Percentiles rank a stretch among this genome's conserved stretches.
Evolutionary conservation across 2,797 vertebrate species (phyloP).

Genomic region (Psittacula echo): DNA sequence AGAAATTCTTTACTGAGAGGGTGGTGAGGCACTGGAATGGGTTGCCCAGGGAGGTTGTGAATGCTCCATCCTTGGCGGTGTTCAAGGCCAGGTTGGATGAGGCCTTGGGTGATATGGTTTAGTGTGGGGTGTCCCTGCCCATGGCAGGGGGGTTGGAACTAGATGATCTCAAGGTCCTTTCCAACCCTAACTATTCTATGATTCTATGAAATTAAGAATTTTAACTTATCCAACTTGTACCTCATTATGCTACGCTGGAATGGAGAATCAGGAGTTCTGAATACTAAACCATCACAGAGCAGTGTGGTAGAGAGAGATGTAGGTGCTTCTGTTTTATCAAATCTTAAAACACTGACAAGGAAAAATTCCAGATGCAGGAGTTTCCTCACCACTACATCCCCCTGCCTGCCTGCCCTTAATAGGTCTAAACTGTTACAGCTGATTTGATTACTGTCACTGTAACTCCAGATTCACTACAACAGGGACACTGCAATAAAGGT

Average conservation of each 20-base stretch:
- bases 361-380: neutral
- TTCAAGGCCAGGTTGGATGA: too few species aligned
- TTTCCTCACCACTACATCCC: neutral
- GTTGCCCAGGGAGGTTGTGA: too few species aligned
- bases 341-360: neutral
- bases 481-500: neutral
- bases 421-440: neutral
- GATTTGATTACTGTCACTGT: neutral
- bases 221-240: neutral
- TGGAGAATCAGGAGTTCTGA: neutral
- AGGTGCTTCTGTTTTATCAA: neutral
- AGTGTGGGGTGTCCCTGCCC: too few species aligned
- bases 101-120: too few species aligned
- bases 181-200: too few species aligned
- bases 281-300: neutral
- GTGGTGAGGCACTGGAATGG: too few species aligned
- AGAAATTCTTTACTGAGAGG: too few species aligned
- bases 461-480: neutral
- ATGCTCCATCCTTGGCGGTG: too few species aligned
- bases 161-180: too few species aligned
- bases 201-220: neutral
- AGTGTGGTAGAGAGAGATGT: neutral
- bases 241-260: neutral
- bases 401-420: accelerated
- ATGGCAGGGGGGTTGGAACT: too few species aligned